phyloP scores from a whole-genome alignment of 2,797 vertebrate genomes.

The Kryptopterus vitreolus region DNA sequence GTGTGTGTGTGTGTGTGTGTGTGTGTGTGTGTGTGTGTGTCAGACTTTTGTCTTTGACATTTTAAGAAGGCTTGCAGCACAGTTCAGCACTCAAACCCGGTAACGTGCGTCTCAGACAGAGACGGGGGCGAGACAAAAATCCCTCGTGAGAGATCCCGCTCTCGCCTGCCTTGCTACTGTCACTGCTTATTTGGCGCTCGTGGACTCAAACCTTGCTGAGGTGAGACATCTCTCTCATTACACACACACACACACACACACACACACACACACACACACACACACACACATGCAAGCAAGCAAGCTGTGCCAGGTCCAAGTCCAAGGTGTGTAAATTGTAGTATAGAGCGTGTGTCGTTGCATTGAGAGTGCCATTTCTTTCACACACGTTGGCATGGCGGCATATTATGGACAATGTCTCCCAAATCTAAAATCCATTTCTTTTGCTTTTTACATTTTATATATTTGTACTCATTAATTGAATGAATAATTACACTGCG shows the following conservation, averaged over 20 bases:
- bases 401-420: not conserved
- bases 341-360: slow-evolving; percentile 56
- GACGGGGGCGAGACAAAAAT: slow-evolving; percentile 44
- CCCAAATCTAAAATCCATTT: not conserved
- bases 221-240: slow-evolving; percentile 47
- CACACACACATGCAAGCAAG: slow-evolving; percentile 10
- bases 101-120: slow-evolving; percentile 45
- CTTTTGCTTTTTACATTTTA: too few species aligned
- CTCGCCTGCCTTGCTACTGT: slow-evolving; percentile 54
- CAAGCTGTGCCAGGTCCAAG: slow-evolving; percentile 52
- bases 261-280: slow-evolving; percentile 20
- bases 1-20: slow-evolving; percentile 12
- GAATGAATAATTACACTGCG: too few species aligned
- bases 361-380: slow-evolving; percentile 59
- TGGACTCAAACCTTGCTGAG: slow-evolving; percentile 42
- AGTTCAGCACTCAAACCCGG: slow-evolving; percentile 36
- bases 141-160: slow-evolving; percentile 42
- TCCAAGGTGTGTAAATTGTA: slow-evolving; percentile 64
- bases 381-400: not conserved
- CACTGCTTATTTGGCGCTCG: slow-evolving; percentile 52
- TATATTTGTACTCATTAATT: too few species aligned
- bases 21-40: slow-evolving; percentile 34
- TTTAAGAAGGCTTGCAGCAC: slow-evolving; percentile 34
- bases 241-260: slow-evolving; percentile 30
- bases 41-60: slow-evolving; percentile 46